Percentiles rank a stretch among this genome's conserved stretches.
Evolutionary conservation across 2,888 invertebrate genomes (phyloP).

Genomic region (Elysia crispata): DNA sequence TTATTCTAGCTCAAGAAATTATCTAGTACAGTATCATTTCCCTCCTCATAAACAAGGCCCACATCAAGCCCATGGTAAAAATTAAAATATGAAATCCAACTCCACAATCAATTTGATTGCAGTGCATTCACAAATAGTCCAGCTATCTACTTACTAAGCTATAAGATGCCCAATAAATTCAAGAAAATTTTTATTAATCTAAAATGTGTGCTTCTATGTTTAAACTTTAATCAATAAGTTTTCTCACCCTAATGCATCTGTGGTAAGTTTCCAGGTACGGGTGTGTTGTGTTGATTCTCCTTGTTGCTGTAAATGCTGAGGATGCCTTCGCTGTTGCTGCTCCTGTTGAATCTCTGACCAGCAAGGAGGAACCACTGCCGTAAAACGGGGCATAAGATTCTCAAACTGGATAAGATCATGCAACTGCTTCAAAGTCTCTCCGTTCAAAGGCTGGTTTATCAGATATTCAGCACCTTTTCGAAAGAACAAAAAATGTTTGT

Average conservation of each 20-base stretch:
- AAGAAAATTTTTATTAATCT: too few relatives aligned
- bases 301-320: slow-evolving; percentile 85
- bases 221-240: not conserved
- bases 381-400: slow-evolving; percentile 84
- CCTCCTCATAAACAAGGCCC: too few relatives aligned
- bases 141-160: too few relatives aligned
- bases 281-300: slow-evolving; percentile 86
- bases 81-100: too few relatives aligned
- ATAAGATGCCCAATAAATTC: too few relatives aligned
- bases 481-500: not conserved
- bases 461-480: slow-evolving; percentile 63
- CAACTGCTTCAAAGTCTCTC: slow-evolving; percentile 81
- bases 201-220: not conserved
- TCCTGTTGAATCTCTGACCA: slow-evolving; percentile 96
- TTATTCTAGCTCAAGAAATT: too few relatives aligned
- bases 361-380: slow-evolving; percentile 93
- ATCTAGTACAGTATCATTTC: too few relatives aligned
- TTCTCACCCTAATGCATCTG: slow-evolving; percentile 82
- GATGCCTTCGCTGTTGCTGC: slow-evolving; percentile 91
- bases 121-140: not conserved
- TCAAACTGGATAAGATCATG: slow-evolving; percentile 88
- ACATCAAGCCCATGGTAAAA: too few relatives aligned
- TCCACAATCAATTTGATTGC: too few relatives aligned
- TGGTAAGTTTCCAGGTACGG: slow-evolving; percentile 92
- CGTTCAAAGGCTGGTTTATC: slow-evolving; percentile 81